phyloP scores from a whole-genome alignment of 2,797 vertebrate genomes.

The Pseudotriccus pelzelni region DNA sequence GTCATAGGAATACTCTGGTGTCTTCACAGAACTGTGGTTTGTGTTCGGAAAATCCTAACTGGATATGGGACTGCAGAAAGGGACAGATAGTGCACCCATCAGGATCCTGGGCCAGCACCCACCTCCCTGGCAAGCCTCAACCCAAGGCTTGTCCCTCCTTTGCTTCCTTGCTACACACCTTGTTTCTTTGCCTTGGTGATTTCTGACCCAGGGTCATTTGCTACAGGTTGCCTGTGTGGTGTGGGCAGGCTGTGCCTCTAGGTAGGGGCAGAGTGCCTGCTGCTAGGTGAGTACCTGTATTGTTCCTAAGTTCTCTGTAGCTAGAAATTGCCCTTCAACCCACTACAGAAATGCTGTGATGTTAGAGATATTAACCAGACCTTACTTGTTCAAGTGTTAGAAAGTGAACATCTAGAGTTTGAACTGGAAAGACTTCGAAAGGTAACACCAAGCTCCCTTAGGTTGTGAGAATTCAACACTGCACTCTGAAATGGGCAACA shows the following conservation, averaged over 20 bases:
- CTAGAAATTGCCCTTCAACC: background rate
- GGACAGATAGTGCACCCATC: too few species aligned
- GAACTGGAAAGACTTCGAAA: background rate
- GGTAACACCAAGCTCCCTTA: background rate
- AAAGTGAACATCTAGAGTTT: background rate
- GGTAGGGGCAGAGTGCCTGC: background rate
- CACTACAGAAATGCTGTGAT: background rate
- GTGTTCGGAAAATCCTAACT: background rate
- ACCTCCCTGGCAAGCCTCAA: background rate
- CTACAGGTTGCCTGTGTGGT: background rate
- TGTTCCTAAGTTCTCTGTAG: background rate
- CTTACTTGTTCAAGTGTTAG: background rate
- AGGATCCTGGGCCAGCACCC: background rate
- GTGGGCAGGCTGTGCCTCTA: background rate
- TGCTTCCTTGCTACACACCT: background rate
- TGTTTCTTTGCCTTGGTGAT: background rate
- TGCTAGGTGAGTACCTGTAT: accelerated
- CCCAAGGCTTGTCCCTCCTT: background rate
- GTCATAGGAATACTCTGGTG: background rate
- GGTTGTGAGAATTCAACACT: background rate
- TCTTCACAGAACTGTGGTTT: background rate
- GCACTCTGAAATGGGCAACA: background rate
- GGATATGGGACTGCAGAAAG: background rate
- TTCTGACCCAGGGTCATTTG: background rate
- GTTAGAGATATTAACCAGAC: background rate